Evolutionary conservation across 2,888 invertebrate genomes (phyloP).

Genomic region (Platycheirus albimanus): DNA sequence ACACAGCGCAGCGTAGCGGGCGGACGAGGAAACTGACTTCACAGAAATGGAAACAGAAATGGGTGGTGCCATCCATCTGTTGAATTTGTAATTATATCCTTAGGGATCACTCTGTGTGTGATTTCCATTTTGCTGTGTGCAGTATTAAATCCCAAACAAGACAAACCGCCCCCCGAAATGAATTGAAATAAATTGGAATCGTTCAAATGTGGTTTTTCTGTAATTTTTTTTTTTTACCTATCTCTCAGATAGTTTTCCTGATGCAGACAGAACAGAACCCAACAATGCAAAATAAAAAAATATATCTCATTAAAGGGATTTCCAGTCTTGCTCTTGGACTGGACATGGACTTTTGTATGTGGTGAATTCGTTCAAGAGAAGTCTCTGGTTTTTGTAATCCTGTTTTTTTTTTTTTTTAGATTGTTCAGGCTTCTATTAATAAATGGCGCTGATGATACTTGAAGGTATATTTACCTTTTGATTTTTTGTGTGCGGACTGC

Average conservation of each 20-base stretch:
- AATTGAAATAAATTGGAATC: slow-evolving; percentile 64
- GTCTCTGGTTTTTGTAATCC: slow-evolving; percentile 12
- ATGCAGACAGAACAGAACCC: neutral
- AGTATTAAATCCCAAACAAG: slow-evolving; percentile 47
- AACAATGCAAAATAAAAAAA: neutral
- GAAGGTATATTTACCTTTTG: slow-evolving; percentile 41
- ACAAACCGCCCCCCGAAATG: slow-evolving; percentile 39
- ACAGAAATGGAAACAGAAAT: slow-evolving; percentile 22
- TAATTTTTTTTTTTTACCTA: too few species aligned
- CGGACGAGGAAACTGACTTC: neutral
- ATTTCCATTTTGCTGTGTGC: slow-evolving; percentile 34
- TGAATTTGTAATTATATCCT: slow-evolving; percentile 71
- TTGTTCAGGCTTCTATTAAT: slow-evolving; percentile 68
- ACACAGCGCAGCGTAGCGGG: too few species aligned
- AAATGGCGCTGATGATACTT: slow-evolving; percentile 73
- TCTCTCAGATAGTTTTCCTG: slow-evolving; percentile 33
- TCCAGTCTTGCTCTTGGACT: too few species aligned
- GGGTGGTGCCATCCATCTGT: slow-evolving; percentile 54
- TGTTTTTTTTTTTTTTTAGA: slow-evolving; percentile 17
- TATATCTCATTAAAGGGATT: slow-evolving; percentile 61
- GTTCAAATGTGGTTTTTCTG: slow-evolving; percentile 40
- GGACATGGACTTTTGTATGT: too few species aligned
- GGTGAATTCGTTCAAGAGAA: slow-evolving; percentile 27
- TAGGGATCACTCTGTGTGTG: slow-evolving; percentile 49
- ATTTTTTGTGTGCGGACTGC: neutral